These are phyloP conservation scores for Neoitamus cyanurus DNA, from an alignment of 2,888 invertebrate genomes.

Conservation along the genomic window DNA sequence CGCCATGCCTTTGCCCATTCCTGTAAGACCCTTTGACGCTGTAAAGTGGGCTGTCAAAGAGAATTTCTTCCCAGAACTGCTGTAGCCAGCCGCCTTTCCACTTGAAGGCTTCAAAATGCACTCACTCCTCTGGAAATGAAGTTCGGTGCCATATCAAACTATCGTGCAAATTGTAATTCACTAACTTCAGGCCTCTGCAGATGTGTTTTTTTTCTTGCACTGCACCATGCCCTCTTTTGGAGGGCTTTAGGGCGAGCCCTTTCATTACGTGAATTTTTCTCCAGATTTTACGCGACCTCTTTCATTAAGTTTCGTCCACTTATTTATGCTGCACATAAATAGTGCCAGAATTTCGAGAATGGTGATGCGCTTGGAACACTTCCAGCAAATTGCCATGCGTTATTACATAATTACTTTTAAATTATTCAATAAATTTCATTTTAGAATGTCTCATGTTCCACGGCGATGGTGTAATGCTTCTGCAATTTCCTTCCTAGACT, in stretches of 20 bases:
- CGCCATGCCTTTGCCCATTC: background rate
- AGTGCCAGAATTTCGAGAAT: background rate
- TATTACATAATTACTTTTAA: conserved; percentile 12
- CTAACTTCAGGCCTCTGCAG: background rate
- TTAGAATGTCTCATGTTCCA: background rate
- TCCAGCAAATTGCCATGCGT: background rate
- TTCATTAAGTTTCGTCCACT: conserved; percentile 17
- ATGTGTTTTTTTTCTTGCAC: background rate
- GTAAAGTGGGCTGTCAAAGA: conserved; percentile 2
- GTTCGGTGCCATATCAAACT: conserved; percentile 16
- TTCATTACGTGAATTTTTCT: background rate
- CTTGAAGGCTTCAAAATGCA: conserved; percentile 14
- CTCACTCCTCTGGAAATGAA: background rate
- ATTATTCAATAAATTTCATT: background rate
- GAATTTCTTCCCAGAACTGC: background rate
- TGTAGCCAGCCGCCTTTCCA: background rate
- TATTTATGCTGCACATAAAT: conserved; percentile 8
- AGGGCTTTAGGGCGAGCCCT: background rate
- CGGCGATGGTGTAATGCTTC: background rate
- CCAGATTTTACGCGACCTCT: background rate
- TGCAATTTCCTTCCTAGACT: background rate
- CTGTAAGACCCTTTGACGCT: background rate
- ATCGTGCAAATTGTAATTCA: background rate
- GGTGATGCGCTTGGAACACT: background rate
- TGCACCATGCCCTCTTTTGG: background rate